phyloP scores from a whole-genome alignment of 2,888 invertebrate genomes.

The Drosophila koepferae region DNA sequence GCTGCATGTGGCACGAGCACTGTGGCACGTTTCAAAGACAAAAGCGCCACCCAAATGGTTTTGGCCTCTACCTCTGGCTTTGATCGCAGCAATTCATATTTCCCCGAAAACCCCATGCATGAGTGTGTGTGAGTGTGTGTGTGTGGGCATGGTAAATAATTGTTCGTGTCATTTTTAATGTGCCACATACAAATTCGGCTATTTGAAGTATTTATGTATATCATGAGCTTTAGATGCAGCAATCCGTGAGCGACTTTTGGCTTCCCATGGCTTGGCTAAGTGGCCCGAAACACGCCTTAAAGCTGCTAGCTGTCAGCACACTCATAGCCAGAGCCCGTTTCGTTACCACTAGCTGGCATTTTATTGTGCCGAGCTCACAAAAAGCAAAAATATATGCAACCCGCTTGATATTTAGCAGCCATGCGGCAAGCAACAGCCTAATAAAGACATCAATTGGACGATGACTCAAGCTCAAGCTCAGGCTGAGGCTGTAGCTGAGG shows the following conservation, averaged over 20 bases:
- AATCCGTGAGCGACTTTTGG: conserved; percentile 57
- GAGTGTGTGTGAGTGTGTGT: conserved; percentile 22
- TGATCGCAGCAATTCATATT: conserved; percentile 52
- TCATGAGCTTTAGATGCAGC: conserved; percentile 36
- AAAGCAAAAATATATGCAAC: conserved; percentile 34
- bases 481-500: conserved; percentile 9
- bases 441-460: conserved; percentile 75
- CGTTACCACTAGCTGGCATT: conserved; percentile 51
- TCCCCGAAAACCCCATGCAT: conserved; percentile 18
- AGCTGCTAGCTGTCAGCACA: conserved; percentile 43
- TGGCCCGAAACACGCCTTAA: conserved; percentile 64
- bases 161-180: conserved; percentile 68
- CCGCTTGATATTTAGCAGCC: conserved; percentile 56
- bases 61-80: conserved; percentile 48
- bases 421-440: conserved; percentile 47
- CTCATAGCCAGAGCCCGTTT: conserved; percentile 20
- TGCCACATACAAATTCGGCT: conserved; percentile 53
- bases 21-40: conserved; percentile 71
- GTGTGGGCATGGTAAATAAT: conserved; percentile 52
- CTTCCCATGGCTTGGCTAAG: conserved; percentile 55
- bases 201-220: conserved; percentile 37
- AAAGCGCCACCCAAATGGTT: conserved; percentile 74
- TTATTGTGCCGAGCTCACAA: conserved; percentile 46
- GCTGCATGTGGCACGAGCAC: conserved; percentile 71
- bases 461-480: conserved; percentile 60